These are phyloP conservation scores for Nothocercus julius DNA, from an alignment of 2,113 vertebrate genomes.

Conservation along the genomic window DNA sequence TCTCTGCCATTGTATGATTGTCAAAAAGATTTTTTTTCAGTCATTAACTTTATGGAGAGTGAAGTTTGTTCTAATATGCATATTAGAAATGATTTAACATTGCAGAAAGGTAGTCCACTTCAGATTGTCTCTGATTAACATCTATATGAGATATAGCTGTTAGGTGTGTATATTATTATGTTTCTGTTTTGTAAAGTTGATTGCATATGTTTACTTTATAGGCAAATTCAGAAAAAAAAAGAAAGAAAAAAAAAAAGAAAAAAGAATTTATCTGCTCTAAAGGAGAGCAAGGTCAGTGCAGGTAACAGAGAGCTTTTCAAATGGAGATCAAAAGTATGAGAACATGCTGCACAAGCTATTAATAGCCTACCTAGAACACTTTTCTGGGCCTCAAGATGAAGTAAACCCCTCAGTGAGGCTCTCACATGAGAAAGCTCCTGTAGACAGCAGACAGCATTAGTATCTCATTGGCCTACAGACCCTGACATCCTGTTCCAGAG, in stretches of 20 bases:
- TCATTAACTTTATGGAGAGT: not conserved
- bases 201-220: not conserved
- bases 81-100: not conserved
- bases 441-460: not conserved
- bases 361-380: rapidly evolving
- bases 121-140: not conserved
- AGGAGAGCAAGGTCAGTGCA: not conserved
- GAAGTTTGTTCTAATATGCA: not conserved
- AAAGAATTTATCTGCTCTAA: not conserved
- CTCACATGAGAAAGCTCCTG: not conserved
- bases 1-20: not conserved
- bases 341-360: not conserved
- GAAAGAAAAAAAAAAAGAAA: not conserved
- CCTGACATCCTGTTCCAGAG: not conserved
- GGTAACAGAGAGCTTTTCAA: not conserved
- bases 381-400: not conserved
- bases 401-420: not conserved
- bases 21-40: not conserved
- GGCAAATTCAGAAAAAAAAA: not conserved
- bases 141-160: not conserved
- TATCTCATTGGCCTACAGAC: not conserved
- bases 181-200: not conserved
- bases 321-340: rapidly evolving
- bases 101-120: not conserved
- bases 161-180: not conserved